Evolutionary conservation across 2,113 vertebrate genomes (phyloP).

Genomic region (Apodemus sylvaticus): DNA sequence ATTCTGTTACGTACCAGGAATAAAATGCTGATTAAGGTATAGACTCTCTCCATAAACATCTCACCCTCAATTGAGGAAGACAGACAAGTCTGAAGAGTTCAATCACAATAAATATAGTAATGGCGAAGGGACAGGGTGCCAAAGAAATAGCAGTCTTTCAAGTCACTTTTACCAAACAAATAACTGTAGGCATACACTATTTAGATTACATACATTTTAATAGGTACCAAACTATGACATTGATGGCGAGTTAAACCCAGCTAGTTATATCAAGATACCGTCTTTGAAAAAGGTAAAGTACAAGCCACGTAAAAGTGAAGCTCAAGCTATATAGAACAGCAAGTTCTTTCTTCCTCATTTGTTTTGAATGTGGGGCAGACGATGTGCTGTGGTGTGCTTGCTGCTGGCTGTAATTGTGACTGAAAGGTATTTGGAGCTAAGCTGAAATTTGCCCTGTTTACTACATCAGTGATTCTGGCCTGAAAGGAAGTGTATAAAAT

Average conservation of each 20-base stretch:
- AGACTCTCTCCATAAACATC: not conserved
- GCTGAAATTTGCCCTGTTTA: constrained; percentile 78
- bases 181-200: not conserved
- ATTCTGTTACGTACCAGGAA: not conserved
- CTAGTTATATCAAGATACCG: not conserved
- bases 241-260: not conserved
- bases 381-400: constrained; percentile 52
- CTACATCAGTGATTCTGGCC: constrained; percentile 70
- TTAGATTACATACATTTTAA: not conserved
- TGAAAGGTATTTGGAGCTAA: constrained; percentile 76
- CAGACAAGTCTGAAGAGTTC: not conserved
- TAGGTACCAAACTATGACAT: not conserved
- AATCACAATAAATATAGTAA: not conserved
- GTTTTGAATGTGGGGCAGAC: constrained; percentile 63
- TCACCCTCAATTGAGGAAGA: not conserved
- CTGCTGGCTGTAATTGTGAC: constrained; percentile 69
- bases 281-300: constrained; percentile 40
- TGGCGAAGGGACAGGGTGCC: not conserved
- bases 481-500: constrained; percentile 72
- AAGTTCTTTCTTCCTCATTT: constrained; percentile 37
- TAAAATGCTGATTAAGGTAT: not conserved
- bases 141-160: not conserved
- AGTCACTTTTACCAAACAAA: not conserved
- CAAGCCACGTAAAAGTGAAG: constrained; percentile 43
- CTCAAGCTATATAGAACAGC: not conserved